Base-by-base conservation (phyloP, 2,888 invertebrate species). In the Crematogaster levior region DNA sequence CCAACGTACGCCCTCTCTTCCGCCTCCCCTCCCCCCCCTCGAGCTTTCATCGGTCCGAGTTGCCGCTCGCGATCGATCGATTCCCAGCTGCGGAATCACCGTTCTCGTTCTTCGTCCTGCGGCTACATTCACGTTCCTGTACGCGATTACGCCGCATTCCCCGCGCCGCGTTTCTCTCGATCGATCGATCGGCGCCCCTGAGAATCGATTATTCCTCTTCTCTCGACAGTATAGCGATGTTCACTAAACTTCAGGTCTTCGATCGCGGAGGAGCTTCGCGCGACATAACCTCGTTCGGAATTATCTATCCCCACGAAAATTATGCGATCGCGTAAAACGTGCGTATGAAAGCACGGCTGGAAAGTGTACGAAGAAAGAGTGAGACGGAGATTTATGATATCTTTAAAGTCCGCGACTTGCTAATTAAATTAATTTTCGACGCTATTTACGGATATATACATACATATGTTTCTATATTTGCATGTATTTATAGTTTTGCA, bases 261-360 rank as follows among this genome's bases (percentile, higher is more conserved):
- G 58, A 4, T 60, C 37, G 34, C 60, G 60, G n/a, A 34, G 10
- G 10, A 27, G 12, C 4, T 15, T 21, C 15, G 30, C 15, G 51
- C 7, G 51, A 51, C 51, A 27, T 68, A 68, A 68, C 48, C 68
- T 48, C 48, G 7, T 68, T 48, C 21, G 12, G 68, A 34, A 30
- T n/a, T n/a, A n/a, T n/a, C 1, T n/a, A 9, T n/a, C n/a, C 15
- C 2, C 12, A 15, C 24, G 34, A 21, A 51, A 21, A 68, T 48
- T 21, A 51, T 21, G 15, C 51, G 46, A 48, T 3, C 68, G 48
- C 15, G 34, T 15, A 7, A 5, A 21, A 68, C 15, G 21, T 27
- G 24, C 15, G 30, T 21, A 30, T 37, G 37, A 37, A 21, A 3
- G 7, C 21, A 21, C 46, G 12, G 30, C 15, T 30, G 30, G 21